Evolutionary conservation across 2,797 vertebrate species (phyloP).

Genomic region (Peromyscus melanophrys): DNA sequence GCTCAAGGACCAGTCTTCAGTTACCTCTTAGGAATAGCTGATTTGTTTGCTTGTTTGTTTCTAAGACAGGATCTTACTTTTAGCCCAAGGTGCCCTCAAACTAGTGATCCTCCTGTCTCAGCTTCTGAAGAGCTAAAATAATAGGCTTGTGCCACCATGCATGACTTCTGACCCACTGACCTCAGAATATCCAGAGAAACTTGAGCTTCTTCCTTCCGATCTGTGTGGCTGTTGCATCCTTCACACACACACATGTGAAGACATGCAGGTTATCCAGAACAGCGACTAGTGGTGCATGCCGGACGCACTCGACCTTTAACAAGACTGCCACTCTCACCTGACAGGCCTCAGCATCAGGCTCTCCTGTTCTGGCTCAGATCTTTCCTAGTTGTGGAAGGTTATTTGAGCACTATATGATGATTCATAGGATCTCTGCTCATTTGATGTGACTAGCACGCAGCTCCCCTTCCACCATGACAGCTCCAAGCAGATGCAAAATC

Average conservation of each 20-base stretch:
- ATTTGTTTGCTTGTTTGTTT: not conserved
- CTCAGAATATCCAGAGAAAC: not conserved
- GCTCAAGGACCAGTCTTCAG: rapidly evolving
- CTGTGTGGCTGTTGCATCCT: too few relatives aligned
- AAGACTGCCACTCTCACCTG: not conserved
- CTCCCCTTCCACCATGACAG: not conserved
- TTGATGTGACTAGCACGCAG: not conserved
- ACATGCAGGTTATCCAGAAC: not conserved
- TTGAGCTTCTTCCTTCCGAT: not conserved
- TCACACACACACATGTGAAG: not conserved
- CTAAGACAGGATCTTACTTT: not conserved
- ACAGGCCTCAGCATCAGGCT: not conserved
- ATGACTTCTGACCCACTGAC: not conserved
- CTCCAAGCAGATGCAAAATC: not conserved
- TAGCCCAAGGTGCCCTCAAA: not conserved
- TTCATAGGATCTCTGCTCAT: not conserved
- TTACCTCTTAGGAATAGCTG: not conserved
- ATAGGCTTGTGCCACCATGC: not conserved
- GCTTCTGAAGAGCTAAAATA: not conserved
- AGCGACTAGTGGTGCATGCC: not conserved
- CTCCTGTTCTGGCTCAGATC: not conserved
- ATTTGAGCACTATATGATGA: not conserved
- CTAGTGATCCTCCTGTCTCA: not conserved
- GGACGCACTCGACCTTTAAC: not conserved
- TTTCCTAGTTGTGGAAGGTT: not conserved